These are phyloP conservation scores for Monopis laevigella DNA, from an alignment of 2,888 invertebrate species.

Conservation along the genomic window DNA sequence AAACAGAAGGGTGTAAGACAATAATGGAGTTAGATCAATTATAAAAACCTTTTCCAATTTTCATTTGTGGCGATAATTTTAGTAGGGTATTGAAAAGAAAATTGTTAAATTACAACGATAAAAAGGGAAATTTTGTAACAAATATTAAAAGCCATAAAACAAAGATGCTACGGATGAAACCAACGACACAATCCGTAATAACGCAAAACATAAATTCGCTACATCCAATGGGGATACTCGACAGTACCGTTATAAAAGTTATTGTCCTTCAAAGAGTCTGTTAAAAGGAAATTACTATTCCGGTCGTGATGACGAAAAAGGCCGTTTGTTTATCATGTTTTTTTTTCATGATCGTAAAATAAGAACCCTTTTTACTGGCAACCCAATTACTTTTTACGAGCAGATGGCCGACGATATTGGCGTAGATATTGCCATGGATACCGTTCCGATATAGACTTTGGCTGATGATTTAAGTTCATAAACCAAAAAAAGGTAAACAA, in stretches of 20 bases:
- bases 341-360: conserved; percentile 52
- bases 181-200: background rate
- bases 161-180: background rate
- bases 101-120: too few relatives aligned
- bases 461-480: conserved; percentile 11
- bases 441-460: conserved; percentile 17
- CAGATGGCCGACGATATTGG: conserved; percentile 49
- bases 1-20: too few relatives aligned
- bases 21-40: too few relatives aligned
- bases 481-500: conserved; percentile 1
- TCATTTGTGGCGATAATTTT: too few relatives aligned
- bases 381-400: conserved; percentile 65
- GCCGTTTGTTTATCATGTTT: conserved; percentile 54
- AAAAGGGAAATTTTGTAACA: too few relatives aligned
- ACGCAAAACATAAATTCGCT: conserved; percentile 1
- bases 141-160: too few relatives aligned
- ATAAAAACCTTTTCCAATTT: too few relatives aligned
- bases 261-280: conserved; percentile 13
- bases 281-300: conserved; percentile 49
- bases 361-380: conserved; percentile 59
- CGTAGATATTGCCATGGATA: conserved; percentile 44
- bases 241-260: conserved; percentile 9
- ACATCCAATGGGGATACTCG: conserved; percentile 1
- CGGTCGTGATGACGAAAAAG: conserved; percentile 17
- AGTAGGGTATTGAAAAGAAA: too few relatives aligned